Percentiles rank a stretch among this genome's conserved stretches.
Conservation (phyloP, 2,113 vertebrate species). For the Aspiorhynchus laticeps region DNA sequence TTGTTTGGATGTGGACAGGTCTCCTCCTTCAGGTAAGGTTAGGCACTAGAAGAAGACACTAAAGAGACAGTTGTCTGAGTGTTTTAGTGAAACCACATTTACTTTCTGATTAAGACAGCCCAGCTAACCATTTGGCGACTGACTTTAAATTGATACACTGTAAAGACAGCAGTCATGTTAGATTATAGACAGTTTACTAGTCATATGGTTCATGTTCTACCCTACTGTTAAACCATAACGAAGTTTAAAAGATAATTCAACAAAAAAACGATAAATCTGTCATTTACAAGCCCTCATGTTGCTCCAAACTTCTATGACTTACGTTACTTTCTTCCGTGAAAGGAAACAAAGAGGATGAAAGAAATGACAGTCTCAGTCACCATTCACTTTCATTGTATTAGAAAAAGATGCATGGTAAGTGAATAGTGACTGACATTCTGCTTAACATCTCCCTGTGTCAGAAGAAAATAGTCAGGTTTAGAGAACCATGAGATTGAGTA, state of each 20-base stretch:
- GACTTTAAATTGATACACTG: constrained; percentile 5
- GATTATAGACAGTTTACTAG: not conserved
- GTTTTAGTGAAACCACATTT: not conserved
- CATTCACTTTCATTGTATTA: not conserved
- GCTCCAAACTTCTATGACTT: not conserved
- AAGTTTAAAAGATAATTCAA: not conserved
- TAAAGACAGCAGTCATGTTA: not conserved
- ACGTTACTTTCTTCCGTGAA: not conserved
- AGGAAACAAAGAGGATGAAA: not conserved
- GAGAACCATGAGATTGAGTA: not conserved
- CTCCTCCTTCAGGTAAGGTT: constrained; percentile 68
- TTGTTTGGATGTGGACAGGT: constrained; percentile 68
- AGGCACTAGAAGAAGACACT: constrained; percentile 21
- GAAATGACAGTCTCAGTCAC: not conserved
- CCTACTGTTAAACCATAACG: too few relatives aligned
- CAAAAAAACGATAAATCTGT: not conserved
- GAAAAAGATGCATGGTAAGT: not conserved
- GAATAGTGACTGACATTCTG: not conserved
- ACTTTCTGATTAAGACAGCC: not conserved
- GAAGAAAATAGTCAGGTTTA: not conserved
- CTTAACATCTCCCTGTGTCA: not conserved
- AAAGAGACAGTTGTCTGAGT: not conserved
- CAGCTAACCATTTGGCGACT: constrained; percentile 31
- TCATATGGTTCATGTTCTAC: too few relatives aligned
- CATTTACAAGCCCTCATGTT: not conserved